Conservation (phyloP, 2,797 vertebrate species). For the Carcharodon carcharias region DNA sequence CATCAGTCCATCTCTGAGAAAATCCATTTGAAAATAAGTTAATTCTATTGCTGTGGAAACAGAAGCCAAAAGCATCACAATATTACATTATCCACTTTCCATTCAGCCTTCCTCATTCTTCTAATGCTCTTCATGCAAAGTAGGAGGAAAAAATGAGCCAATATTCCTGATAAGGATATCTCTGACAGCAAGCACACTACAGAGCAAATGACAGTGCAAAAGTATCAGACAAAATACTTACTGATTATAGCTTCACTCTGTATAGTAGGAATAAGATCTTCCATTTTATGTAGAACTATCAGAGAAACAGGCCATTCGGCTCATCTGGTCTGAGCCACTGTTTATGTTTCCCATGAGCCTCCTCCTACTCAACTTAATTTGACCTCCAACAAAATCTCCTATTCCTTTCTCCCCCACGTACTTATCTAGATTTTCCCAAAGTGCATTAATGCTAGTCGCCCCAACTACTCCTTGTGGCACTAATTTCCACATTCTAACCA, state of each 20-base stretch:
- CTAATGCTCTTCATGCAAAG: neutral
- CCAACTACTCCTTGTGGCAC: neutral
- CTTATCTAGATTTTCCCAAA: neutral
- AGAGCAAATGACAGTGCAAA: neutral
- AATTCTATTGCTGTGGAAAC: neutral
- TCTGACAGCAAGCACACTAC: neutral
- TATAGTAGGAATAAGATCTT: neutral
- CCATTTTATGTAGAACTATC: neutral
- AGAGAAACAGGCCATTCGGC: neutral
- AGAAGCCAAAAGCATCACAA: neutral
- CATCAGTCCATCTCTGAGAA: neutral
- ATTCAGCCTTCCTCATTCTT: neutral
- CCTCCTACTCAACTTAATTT: neutral
- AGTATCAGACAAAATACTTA: neutral
- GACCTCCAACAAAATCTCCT: neutral
- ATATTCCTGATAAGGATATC: too few species aligned
- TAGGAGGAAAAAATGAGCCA: neutral
- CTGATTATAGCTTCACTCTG: neutral
- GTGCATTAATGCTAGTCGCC: neutral
- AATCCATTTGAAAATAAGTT: constrained; percentile 4
- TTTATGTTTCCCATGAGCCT: neutral
- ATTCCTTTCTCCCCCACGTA: neutral
- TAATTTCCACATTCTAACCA: neutral
- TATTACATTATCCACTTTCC: neutral
- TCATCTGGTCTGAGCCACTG: neutral